Conservation (phyloP, 92 coral and sea anemone genomes). For the Porites rus region DNA sequence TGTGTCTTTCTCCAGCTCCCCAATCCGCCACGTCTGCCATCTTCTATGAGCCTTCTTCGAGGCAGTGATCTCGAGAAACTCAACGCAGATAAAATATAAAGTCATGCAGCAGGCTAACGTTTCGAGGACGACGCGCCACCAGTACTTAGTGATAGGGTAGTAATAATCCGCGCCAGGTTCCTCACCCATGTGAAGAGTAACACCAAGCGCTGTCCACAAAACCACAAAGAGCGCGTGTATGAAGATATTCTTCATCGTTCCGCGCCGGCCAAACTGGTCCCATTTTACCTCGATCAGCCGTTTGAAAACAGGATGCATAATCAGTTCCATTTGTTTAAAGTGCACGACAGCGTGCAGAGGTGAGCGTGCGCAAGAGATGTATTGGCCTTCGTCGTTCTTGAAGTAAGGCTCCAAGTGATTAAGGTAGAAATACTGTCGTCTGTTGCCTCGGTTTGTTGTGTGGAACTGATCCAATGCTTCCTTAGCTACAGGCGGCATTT, state of each 20-base stretch:
- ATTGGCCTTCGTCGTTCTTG: slow-evolving; percentile 39
- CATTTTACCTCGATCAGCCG: slow-evolving; percentile 96
- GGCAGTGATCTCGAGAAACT: slow-evolving; percentile 80
- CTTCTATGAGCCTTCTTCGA: slow-evolving; percentile 77
- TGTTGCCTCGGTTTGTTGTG: slow-evolving; percentile 93
- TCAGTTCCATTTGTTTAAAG: slow-evolving; percentile 94
- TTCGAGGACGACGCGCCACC: slow-evolving; percentile 98
- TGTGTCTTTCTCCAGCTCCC: slow-evolving; percentile 83
- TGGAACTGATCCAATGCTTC: slow-evolving; percentile 98
- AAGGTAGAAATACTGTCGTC: slow-evolving; percentile 94
- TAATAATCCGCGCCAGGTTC: slow-evolving; percentile 65
- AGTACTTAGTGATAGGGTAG: slow-evolving; percentile 78
- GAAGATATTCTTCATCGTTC: slow-evolving; percentile 74
- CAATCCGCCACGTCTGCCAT: slow-evolving; percentile 90
- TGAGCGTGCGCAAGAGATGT: slow-evolving; percentile 67
- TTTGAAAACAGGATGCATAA: slow-evolving; percentile 98
- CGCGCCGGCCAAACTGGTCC: slow-evolving; percentile 90
- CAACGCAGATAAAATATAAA: slow-evolving; percentile 82
- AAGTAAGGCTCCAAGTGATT: slow-evolving; percentile 83
- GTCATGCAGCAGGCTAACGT: slow-evolving; percentile 82
- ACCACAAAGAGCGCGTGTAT: slow-evolving; percentile 85
- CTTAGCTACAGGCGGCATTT: slow-evolving; percentile 99
- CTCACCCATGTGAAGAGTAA: slow-evolving; percentile 83
- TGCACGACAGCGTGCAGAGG: slow-evolving; percentile 88
- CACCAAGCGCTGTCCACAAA: slow-evolving; percentile 88